A percentile compares a stretch with the other conserved stretches of the same genome.
Evolutionary conservation across 2,113 vertebrate genomes (phyloP).

Genomic region (Calyptommatus sinebrachiatus): DNA sequence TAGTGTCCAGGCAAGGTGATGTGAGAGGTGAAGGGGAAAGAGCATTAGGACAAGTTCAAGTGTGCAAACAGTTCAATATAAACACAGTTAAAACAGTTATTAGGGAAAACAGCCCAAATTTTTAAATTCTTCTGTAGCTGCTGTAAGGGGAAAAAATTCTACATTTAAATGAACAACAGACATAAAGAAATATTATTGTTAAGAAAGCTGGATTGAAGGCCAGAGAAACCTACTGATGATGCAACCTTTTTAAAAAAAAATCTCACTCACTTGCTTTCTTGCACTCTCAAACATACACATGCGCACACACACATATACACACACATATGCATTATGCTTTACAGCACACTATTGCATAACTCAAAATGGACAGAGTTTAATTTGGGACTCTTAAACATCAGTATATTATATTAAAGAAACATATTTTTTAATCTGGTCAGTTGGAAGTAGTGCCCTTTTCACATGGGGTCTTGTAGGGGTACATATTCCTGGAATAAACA

Average conservation of each 20-base stretch:
- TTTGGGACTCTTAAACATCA: background rate
- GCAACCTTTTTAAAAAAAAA: background rate
- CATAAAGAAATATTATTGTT: background rate
- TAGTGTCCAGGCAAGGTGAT: conserved; percentile 83
- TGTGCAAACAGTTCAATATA: conserved; percentile 58
- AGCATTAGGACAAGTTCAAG: conserved; percentile 77
- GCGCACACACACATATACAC: background rate
- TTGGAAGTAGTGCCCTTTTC: no score
- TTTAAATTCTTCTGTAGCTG: background rate
- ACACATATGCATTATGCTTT: background rate
- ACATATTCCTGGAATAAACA: no score
- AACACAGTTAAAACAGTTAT: conserved; percentile 59
- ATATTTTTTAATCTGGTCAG: background rate
- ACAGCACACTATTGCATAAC: background rate
- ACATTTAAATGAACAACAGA: background rate
- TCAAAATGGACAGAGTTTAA: background rate
- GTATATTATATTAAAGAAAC: background rate
- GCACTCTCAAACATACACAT: no score
- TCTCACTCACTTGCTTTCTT: background rate
- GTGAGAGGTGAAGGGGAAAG: conserved; percentile 71
- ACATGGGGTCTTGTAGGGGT: no score
- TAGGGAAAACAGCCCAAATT: conserved; percentile 34
- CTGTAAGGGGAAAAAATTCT: conserved; percentile 9
- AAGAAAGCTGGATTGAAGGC: background rate
- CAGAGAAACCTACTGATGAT: background rate